Percentiles rank a stretch among this genome's conserved stretches.
These are phyloP conservation scores for Monodelphis domestica DNA, from an alignment of 2,797 vertebrate genomes.

Conservation along the genomic window DNA sequence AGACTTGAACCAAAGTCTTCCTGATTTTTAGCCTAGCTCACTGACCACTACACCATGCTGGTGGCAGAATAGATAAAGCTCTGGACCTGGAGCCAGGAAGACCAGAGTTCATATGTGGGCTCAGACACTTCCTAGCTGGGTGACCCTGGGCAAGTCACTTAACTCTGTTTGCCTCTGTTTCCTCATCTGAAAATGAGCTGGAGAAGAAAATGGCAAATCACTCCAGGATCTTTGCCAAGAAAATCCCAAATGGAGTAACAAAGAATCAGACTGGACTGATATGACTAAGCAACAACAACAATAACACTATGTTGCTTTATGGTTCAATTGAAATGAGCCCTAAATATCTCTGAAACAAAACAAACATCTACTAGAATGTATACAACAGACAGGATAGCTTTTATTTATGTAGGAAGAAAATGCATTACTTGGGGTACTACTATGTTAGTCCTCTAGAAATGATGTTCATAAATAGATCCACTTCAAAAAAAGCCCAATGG, in stretches of 20 bases:
- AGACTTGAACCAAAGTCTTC: neutral
- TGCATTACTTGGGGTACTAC: neutral
- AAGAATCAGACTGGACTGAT: neutral
- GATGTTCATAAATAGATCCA: neutral
- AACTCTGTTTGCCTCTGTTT: neutral
- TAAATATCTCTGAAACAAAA: slow-evolving; percentile 42
- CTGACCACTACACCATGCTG: neutral
- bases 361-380: neutral
- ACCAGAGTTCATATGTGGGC: neutral
- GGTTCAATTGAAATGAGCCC: slow-evolving; percentile 38
- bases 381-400: slow-evolving; percentile 61
- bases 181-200: neutral
- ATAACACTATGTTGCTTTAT: neutral
- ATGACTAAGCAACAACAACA: neutral
- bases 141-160: neutral
- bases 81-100: neutral
- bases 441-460: slow-evolving; percentile 37
- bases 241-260: neutral
- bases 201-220: neutral
- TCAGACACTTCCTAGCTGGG: neutral
- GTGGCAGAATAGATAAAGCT: neutral
- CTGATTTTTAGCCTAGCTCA: neutral
- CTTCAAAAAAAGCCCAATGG: neutral
- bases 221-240: neutral
- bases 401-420: slow-evolving; percentile 70